Evolutionary conservation across 2,888 invertebrate species (phyloP), one percentile per base, ranked within the genome.

Genomic region (Meiosimyza platycephala): DNA sequence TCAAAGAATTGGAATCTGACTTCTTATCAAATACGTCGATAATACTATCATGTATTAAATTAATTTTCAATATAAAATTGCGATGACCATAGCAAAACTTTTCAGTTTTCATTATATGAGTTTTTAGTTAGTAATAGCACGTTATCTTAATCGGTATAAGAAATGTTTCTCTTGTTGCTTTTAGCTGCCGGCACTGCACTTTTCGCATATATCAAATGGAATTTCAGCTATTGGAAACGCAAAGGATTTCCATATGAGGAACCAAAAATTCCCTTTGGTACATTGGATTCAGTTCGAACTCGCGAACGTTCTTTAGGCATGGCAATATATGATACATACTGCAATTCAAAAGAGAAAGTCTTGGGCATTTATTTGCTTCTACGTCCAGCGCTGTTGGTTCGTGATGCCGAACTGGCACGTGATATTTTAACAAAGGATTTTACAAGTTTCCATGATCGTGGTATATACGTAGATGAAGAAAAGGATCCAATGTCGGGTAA

Each of bases 391-490:
- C 83, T 93, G 59, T 81, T 92, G 57, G 86, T 93, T 1, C 88
- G 92, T 68, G 91, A 93, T 83, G 89, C 91, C 9, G 89, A 90
- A 48, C 80, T 93, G 73, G 90, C 90, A 0, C 90, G 91, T 79
- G 87, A 89, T 72, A 88, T 93, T 22, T 80, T 93, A 73, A 88
- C 89, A 22, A 90, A 89, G 80, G 92, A 93, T 80, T 93, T 92
- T 78, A 88, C 88, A 18, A 86, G 90, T 81, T 93, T 93, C 79
- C 89, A 90, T 82, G 92, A 92, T 78, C 90, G 92, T 62, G 92
- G 92, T 0, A 88, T 91, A 60, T 90, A 90, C 79, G 89, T 87
- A 57, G 91, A 92, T 74, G 86, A 86, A 66, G 86, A 88, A 50
- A 89, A 89, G 16, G 91, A 92, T 82, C 91, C 90, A 0, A 80